phyloP scores from a whole-genome alignment of 2,113 vertebrate species.

The Heterotis niloticus region DNA sequence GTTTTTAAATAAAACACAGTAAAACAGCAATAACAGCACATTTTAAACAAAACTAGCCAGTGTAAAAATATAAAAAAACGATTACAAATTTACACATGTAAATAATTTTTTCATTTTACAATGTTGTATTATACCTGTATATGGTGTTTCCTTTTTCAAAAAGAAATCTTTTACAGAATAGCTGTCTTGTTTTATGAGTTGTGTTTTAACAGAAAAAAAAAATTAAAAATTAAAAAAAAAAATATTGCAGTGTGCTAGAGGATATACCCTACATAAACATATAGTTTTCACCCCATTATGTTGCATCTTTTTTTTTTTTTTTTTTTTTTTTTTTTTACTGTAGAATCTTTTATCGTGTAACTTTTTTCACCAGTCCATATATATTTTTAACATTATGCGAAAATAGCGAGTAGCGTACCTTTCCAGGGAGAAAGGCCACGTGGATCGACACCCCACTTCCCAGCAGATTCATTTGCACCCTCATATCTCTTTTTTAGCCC shows the following conservation, averaged over 20 bases:
- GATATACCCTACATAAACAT: constrained; percentile 55
- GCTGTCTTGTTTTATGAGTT: constrained; percentile 74
- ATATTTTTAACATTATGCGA: constrained; percentile 54
- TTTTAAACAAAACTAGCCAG: constrained; percentile 73
- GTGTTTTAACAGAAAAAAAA: constrained; percentile 68
- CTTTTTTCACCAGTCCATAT: constrained; percentile 57
- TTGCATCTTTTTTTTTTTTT: constrained; percentile 56
- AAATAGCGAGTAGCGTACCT: constrained; percentile 43
- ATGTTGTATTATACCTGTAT: constrained; percentile 85
- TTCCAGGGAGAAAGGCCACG: constrained; percentile 28
- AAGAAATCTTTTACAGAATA: constrained; percentile 73
- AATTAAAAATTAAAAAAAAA: constrained; percentile 58
- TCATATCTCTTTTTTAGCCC: constrained; percentile 69
- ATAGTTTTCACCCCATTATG: constrained; percentile 48
- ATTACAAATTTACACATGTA: constrained; percentile 75
- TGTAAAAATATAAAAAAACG: constrained; percentile 58
- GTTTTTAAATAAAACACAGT: constrained; percentile 63
- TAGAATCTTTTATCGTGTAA: constrained; percentile 67
- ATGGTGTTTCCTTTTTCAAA: constrained; percentile 80
- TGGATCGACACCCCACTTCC: constrained; percentile 23
- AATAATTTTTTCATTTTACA: constrained; percentile 77
- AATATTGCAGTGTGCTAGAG: constrained; percentile 57
- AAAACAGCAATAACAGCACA: constrained; percentile 88
- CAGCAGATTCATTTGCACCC: constrained; percentile 57
- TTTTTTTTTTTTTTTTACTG: constrained; percentile 62